Percentiles rank a stretch among this genome's conserved stretches.
Evolutionary conservation across 2,888 invertebrate genomes (phyloP).

Genomic region (Eucriotettix oculatus): DNA sequence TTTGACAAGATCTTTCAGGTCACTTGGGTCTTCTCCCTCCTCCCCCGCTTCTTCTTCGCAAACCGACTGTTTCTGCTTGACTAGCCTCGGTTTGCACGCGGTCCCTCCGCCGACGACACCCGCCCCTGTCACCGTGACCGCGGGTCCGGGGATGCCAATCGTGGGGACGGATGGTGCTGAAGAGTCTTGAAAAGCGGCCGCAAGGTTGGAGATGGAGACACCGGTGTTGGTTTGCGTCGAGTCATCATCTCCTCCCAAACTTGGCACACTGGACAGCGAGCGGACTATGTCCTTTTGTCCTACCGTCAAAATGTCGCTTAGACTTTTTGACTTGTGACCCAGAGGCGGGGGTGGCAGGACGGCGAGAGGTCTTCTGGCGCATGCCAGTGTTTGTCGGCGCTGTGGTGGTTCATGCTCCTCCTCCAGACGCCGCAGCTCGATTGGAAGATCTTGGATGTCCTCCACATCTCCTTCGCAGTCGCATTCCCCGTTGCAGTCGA

Average conservation of each 20-base stretch:
- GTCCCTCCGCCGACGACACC: constrained; percentile 2
- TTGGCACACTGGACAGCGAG: constrained; percentile 60
- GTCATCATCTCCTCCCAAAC: constrained; percentile 28
- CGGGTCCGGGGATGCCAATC: not conserved
- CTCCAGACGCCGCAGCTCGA: constrained; percentile 69
- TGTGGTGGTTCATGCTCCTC: constrained; percentile 31
- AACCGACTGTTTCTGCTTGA: constrained; percentile 74
- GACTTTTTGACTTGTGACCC: constrained; percentile 58
- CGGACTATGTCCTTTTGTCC: constrained; percentile 54
- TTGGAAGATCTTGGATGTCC: constrained; percentile 61
- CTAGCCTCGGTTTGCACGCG: constrained; percentile 44
- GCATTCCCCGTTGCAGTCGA: constrained; percentile 38
- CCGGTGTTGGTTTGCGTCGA: constrained; percentile 15
- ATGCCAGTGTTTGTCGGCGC: constrained; percentile 33
- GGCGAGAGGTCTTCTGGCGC: constrained; percentile 21
- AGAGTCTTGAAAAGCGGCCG: not conserved
- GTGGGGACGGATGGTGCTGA: not conserved
- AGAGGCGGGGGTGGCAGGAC: constrained; percentile 24
- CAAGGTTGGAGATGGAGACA: not conserved
- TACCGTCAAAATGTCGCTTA: constrained; percentile 64
- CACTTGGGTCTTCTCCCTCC: constrained; percentile 42
- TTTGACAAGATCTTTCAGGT: constrained; percentile 47
- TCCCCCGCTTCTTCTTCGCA: constrained; percentile 34
- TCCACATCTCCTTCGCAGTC: constrained; percentile 28
- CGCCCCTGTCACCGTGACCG: constrained; percentile 1